phyloP scores from a whole-genome alignment of 1,140 invertebrate genomes.

The Pogonus chalceus region DNA sequence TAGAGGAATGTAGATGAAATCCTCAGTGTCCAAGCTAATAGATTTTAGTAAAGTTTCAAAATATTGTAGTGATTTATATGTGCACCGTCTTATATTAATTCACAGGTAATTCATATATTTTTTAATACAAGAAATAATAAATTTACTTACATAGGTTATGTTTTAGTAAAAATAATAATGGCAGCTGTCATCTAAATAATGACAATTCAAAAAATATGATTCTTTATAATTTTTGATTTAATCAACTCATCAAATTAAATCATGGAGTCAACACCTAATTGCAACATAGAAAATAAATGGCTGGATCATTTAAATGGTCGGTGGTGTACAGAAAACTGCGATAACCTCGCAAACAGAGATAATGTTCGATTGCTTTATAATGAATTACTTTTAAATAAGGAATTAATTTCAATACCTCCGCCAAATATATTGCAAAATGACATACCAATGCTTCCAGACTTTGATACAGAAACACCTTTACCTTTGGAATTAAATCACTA shows the following conservation, averaged over 20 bases:
- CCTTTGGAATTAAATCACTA: constrained; percentile 44
- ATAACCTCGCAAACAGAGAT: constrained; percentile 43
- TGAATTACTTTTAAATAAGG: constrained; percentile 43
- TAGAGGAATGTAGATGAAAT: too few relatives aligned
- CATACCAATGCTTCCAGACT: constrained; percentile 36
- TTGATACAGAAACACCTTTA: constrained; percentile 36
- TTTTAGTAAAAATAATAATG: not conserved
- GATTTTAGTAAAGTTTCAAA: too few relatives aligned
- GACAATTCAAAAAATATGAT: not conserved
- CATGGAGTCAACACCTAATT: not conserved
- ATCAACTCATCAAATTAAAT: not conserved
- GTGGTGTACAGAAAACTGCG: constrained; percentile 49
- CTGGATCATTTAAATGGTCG: not conserved
- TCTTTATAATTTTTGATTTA: not conserved
- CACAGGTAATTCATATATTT: too few relatives aligned
- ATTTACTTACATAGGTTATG: too few relatives aligned
- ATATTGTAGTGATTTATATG: too few relatives aligned
- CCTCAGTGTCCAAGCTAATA: too few relatives aligned
- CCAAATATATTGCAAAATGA: constrained; percentile 25
- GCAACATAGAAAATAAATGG: not conserved
- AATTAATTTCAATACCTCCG: constrained; percentile 27
- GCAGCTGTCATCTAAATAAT: not conserved
- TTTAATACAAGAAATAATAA: too few relatives aligned
- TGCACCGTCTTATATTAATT: too few relatives aligned
- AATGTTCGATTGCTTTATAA: constrained; percentile 44